Percentiles rank a stretch among this genome's conserved stretches.
phyloP scores from a whole-genome alignment of 2,888 invertebrate species.

The Dichetophora obliterata region DNA sequence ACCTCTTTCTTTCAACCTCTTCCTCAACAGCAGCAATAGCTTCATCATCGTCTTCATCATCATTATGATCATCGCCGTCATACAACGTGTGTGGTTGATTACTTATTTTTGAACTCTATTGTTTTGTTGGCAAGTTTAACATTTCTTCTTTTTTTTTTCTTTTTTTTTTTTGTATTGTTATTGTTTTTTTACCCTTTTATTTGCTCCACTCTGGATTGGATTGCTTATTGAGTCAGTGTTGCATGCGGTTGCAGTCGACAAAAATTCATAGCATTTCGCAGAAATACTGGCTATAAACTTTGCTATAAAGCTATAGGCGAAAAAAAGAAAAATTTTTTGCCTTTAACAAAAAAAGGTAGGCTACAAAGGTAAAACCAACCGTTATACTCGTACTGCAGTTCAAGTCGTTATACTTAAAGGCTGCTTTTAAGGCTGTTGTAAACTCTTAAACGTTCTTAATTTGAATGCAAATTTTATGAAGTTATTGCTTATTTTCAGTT shows the following conservation, averaged over 20 bases:
- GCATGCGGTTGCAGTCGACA: slow-evolving; percentile 13
- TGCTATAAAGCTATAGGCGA: background rate
- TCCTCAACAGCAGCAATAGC: too few relatives aligned
- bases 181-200: background rate
- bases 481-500: too few relatives aligned
- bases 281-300: slow-evolving; percentile 18
- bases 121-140: slow-evolving; percentile 22
- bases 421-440: too few relatives aligned
- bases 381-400: background rate
- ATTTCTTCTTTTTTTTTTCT: background rate
- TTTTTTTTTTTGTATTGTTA: background rate
- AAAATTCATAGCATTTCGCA: slow-evolving; percentile 21
- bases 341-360: background rate
- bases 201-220: background rate
- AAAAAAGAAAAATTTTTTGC: background rate
- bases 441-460: too few relatives aligned
- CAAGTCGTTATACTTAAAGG: background rate
- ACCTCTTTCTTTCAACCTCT: too few relatives aligned
- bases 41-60: too few relatives aligned
- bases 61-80: background rate
- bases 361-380: background rate
- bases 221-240: slow-evolving; percentile 17
- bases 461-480: too few relatives aligned
- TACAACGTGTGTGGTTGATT: slow-evolving; percentile 36
- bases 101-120: slow-evolving; percentile 32